These are phyloP conservation scores for Andricus grossulariae DNA, from an alignment of 1,140 invertebrate species.

Conservation along the genomic window DNA sequence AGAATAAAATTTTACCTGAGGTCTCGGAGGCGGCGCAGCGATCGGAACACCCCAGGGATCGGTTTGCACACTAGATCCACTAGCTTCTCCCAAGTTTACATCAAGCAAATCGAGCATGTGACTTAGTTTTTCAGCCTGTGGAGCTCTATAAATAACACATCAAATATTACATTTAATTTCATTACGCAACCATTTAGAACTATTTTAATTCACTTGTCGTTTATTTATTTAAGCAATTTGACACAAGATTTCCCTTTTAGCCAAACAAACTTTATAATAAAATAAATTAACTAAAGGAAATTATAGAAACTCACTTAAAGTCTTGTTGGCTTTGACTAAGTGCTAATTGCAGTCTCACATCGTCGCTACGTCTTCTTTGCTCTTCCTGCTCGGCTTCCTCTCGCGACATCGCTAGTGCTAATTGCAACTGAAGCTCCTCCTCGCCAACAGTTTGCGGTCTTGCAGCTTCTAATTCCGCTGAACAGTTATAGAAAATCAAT, in stretches of 20 bases:
- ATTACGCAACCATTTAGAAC: slow-evolving; percentile 1
- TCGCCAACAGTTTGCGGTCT: slow-evolving; percentile 96
- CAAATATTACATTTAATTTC: slow-evolving; percentile 18
- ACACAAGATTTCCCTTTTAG: neutral
- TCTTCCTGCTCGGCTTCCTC: slow-evolving; percentile 99
- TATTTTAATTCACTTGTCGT: neutral
- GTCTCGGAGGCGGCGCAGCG: slow-evolving; percentile 72
- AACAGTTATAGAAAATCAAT: slow-evolving; percentile 21
- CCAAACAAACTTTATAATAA: slow-evolving; percentile 3
- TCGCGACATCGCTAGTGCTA: slow-evolving; percentile 98
- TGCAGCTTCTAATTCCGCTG: slow-evolving; percentile 92
- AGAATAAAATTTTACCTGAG: slow-evolving; percentile 68
- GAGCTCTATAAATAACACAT: slow-evolving; percentile 62
- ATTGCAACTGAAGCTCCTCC: slow-evolving; percentile 97
- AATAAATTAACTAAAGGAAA: neutral
- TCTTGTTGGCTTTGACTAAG: slow-evolving; percentile 95
- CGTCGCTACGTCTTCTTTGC: slow-evolving; percentile 93
- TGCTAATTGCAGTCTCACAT: slow-evolving; percentile 94
- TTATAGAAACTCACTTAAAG: slow-evolving; percentile 81
- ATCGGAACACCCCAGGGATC: slow-evolving; percentile 86
- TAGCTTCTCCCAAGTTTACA: slow-evolving; percentile 83
- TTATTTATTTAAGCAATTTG: neutral
- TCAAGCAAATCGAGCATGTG: slow-evolving; percentile 89
- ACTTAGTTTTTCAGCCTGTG: slow-evolving; percentile 77
- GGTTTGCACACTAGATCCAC: slow-evolving; percentile 71